Conservation (phyloP, 2,888 invertebrate genomes). For the Drosophila quinaria region DNA sequence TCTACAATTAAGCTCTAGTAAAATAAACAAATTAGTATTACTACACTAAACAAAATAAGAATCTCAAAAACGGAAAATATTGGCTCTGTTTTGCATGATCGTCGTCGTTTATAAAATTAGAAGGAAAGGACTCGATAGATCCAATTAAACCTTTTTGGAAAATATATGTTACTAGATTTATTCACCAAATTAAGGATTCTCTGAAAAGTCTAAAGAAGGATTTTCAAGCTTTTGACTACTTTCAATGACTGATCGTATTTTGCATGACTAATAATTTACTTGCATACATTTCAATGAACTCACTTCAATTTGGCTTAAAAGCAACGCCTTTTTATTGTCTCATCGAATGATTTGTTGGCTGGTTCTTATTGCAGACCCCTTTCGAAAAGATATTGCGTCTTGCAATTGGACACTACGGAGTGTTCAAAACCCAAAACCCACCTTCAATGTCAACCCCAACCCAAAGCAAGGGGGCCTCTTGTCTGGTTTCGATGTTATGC, state of each 20-base stretch:
- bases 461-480: constrained; percentile 28
- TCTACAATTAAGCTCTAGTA: too few relatives aligned
- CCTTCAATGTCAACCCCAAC: constrained; percentile 67
- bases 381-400: constrained; percentile 20
- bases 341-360: constrained; percentile 8
- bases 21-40: too few relatives aligned
- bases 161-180: too few relatives aligned
- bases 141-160: too few relatives aligned
- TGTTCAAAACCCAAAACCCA: constrained; percentile 57
- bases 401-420: constrained; percentile 39
- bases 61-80: not conserved
- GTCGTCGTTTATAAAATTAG: not conserved
- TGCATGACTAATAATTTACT: not conserved
- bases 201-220: not conserved
- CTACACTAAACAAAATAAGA: not conserved
- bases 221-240: too few relatives aligned
- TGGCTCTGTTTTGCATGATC: too few relatives aligned
- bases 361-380: not conserved
- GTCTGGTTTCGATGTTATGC: constrained; percentile 30
- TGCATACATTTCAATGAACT: not conserved
- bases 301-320: not conserved
- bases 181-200: not conserved
- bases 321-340: constrained; percentile 5
- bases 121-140: not conserved
- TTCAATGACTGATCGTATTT: too few relatives aligned